Evolutionary conservation across 2,888 invertebrate species (phyloP).

Genomic region (Trissoscelio sp.): DNA sequence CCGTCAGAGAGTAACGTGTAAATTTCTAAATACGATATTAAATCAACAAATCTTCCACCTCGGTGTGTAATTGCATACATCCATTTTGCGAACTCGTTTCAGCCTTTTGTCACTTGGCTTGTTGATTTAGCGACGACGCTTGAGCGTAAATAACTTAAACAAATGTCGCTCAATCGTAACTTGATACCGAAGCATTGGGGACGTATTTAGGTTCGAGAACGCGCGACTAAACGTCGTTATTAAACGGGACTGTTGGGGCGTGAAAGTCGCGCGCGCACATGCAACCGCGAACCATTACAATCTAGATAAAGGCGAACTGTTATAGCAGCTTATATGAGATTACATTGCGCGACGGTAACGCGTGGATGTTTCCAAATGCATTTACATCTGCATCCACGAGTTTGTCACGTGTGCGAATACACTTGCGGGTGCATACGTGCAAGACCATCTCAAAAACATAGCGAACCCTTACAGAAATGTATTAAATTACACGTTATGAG

Average conservation of each 20-base stretch:
- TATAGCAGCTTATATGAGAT: conserved; percentile 66
- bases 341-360: conserved; percentile 53
- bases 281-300: conserved; percentile 64
- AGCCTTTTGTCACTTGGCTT: conserved; percentile 47
- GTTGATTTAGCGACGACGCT: conserved; percentile 30
- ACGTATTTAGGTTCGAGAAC: conserved; percentile 52
- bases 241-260: conserved; percentile 56
- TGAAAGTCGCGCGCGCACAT: conserved; percentile 64
- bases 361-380: conserved; percentile 49
- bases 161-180: conserved; percentile 53
- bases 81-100: conserved; percentile 45
- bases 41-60: conserved; percentile 48
- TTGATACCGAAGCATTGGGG: conserved; percentile 38
- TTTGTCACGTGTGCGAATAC: conserved; percentile 34
- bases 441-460: neutral
- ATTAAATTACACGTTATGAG: conserved; percentile 8
- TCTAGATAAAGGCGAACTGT: conserved; percentile 67
- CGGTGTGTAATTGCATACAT: conserved; percentile 42
- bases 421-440: neutral
- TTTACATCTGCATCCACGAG: conserved; percentile 39
- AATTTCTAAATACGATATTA: conserved; percentile 42
- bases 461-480: conserved; percentile 1
- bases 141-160: conserved; percentile 43
- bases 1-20: conserved; percentile 8
- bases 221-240: conserved; percentile 63